Evolutionary conservation across 2,888 invertebrate genomes (phyloP).

Genomic region (Lycocerus yunnanus): DNA sequence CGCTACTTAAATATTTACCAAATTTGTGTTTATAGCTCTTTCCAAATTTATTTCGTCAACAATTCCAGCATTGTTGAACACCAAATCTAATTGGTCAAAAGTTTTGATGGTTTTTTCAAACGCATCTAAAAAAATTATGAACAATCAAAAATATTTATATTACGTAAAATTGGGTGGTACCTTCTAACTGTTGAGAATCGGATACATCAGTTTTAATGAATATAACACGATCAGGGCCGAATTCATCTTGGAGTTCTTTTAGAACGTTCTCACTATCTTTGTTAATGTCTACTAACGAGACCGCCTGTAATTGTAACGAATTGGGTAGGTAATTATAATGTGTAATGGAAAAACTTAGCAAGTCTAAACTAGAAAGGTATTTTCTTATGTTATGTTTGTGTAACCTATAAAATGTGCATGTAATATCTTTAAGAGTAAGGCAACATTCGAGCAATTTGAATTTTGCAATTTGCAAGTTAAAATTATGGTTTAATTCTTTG

Average conservation of each 20-base stretch:
- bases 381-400: no score
- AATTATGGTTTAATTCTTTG: neutral
- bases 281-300: conserved; percentile 46
- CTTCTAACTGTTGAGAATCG: conserved; percentile 73
- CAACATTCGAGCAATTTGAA: neutral
- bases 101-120: neutral
- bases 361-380: no score
- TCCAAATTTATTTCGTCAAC: neutral
- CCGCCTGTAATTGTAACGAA: conserved; percentile 36
- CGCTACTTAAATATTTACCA: neutral
- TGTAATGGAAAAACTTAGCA: no score
- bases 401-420: no score
- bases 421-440: no score
- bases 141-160: neutral
- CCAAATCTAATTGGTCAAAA: neutral
- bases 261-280: conserved; percentile 63
- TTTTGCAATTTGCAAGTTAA: neutral
- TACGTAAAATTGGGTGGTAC: no score
- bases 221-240: conserved; percentile 68
- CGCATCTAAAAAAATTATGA: neutral
- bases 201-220: conserved; percentile 75
- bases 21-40: neutral
- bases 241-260: conserved; percentile 64
- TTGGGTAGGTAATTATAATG: neutral
- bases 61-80: neutral